A percentile compares a stretch with the other conserved stretches of the same genome.
These are phyloP conservation scores for Cheirogaleus medius DNA, from an alignment of 2,113 vertebrate species.

Conservation along the genomic window DNA sequence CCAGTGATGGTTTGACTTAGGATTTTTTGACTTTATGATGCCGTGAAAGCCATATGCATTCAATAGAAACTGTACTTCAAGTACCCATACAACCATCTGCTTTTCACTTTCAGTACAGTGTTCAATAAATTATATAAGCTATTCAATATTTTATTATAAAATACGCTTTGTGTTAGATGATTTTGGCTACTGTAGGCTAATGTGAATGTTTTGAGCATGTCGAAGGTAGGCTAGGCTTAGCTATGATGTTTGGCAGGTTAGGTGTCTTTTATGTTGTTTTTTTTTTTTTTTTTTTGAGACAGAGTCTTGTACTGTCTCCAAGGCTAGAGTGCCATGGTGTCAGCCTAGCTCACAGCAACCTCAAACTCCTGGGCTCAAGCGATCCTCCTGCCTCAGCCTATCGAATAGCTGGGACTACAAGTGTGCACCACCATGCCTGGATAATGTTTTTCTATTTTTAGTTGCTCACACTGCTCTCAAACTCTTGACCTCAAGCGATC, in stretches of 20 bases:
- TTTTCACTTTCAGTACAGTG: background rate
- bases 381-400: no score
- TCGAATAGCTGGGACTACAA: no score
- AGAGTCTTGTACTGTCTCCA: no score
- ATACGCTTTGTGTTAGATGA: background rate
- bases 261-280: background rate
- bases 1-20: background rate
- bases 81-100: background rate
- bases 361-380: no score
- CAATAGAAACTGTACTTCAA: background rate
- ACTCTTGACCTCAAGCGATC: no score
- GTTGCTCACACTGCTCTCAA: no score
- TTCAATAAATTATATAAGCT: background rate
- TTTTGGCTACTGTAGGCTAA: background rate
- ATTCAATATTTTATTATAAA: background rate
- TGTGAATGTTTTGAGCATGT: background rate
- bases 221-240: background rate
- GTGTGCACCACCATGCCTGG: no score
- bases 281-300: no score
- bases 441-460: no score
- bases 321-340: no score
- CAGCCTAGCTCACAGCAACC: no score
- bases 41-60: background rate
- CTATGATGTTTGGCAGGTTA: background rate
- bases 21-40: background rate